Evolutionary conservation across 2,888 invertebrate genomes (phyloP).

Genomic region (Physocephala rufipes): DNA sequence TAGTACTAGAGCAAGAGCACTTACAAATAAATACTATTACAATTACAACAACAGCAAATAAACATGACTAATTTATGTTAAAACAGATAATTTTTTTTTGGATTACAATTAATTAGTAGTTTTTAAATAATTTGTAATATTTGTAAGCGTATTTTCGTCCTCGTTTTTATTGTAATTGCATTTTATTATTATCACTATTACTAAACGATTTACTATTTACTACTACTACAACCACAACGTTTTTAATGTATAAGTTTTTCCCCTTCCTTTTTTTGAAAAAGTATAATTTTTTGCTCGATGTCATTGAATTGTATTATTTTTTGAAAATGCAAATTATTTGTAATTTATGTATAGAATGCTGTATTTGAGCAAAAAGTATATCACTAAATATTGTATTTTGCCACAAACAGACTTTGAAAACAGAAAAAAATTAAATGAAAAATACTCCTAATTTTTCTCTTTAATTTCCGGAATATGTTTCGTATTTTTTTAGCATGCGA

Average conservation of each 20-base stretch:
- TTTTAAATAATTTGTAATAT: constrained; percentile 4
- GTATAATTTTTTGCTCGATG: background rate
- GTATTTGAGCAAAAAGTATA: constrained; percentile 28
- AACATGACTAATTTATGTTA: background rate
- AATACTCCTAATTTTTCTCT: no score
- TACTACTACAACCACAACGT: background rate
- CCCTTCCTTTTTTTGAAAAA: background rate
- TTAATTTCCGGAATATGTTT: no score
- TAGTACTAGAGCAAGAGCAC: background rate
- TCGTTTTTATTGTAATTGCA: background rate
- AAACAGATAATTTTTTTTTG: background rate
- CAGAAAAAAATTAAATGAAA: no score
- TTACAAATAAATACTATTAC: no score
- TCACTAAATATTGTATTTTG: background rate
- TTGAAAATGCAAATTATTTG: constrained; percentile 26
- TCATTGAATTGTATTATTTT: constrained; percentile 16
- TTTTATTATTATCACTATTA: constrained; percentile 18
- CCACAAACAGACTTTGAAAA: no score
- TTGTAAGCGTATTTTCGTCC: constrained; percentile 23
- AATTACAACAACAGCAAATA: background rate
- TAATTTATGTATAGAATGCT: constrained; percentile 23
- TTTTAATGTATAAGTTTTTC: background rate
- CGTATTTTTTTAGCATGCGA: no score
- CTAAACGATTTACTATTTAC: background rate
- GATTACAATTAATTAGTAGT: background rate